Conservation (phyloP, 2,797 vertebrate species). For the Nasua narica region DNA sequence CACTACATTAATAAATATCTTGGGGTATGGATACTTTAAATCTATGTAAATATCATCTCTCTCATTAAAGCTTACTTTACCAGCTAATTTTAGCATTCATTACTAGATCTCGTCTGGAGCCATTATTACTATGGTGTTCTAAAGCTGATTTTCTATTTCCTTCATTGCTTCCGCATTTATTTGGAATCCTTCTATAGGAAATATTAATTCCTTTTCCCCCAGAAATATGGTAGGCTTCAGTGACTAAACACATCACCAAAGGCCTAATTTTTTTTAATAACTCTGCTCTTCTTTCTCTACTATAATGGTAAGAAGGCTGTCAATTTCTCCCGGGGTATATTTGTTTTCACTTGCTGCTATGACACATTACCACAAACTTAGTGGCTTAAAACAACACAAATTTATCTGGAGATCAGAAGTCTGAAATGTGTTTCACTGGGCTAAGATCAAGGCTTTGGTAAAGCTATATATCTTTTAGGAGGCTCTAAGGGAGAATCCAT, state of each 20-base stretch:
- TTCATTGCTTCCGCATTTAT: background rate
- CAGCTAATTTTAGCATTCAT: background rate
- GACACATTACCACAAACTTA: background rate
- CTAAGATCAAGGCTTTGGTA: background rate
- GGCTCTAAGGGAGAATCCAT: background rate
- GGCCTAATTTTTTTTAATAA: background rate
- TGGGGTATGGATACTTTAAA: background rate
- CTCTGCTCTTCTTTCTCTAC: background rate
- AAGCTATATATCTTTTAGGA: background rate
- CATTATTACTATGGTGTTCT: background rate
- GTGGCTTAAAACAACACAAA: background rate
- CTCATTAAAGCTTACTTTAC: background rate
- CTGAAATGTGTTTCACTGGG: background rate
- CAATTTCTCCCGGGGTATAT: background rate
- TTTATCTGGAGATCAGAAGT: background rate
- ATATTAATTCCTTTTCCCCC: background rate
- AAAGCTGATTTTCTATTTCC: background rate
- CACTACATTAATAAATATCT: background rate
- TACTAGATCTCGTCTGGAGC: background rate
- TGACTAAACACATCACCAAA: background rate
- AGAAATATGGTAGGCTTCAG: background rate
- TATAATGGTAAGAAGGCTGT: background rate
- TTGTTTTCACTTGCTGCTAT: background rate
- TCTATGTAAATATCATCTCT: background rate
- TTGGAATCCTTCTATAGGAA: background rate